phyloP scores from a whole-genome alignment of 2,888 invertebrate species.

The Caenorhabditis plicata region DNA sequence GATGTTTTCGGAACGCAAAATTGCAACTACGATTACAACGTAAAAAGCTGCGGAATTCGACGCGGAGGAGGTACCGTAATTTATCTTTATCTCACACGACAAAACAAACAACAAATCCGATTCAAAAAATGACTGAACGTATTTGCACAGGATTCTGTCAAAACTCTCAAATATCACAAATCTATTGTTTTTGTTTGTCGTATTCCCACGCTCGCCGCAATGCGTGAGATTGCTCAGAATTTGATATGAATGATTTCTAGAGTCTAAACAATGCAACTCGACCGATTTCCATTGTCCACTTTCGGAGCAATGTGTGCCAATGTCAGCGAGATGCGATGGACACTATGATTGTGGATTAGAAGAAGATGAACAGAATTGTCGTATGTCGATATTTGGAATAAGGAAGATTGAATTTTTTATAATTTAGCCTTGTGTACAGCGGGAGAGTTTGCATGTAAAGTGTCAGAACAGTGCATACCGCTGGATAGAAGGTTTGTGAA shows the following conservation, averaged over 20 bases:
- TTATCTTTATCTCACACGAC: no score
- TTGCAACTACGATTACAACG: constrained; percentile 65
- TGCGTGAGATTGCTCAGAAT: constrained; percentile 16
- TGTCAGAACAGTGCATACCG: constrained; percentile 64
- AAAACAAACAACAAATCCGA: no score
- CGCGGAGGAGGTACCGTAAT: constrained; percentile 18
- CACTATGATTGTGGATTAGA: constrained; percentile 63
- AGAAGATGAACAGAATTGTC: constrained; percentile 66
- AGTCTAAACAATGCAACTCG: constrained; percentile 41
- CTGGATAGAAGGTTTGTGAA: constrained; percentile 33
- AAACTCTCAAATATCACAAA: constrained; percentile 2
- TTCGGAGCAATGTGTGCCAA: constrained; percentile 57
- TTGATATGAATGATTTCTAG: constrained; percentile 14
- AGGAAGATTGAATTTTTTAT: constrained; percentile 6
- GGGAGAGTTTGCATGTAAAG: constrained; percentile 62
- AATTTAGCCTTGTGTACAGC: constrained; percentile 61
- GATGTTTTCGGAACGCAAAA: constrained; percentile 64
- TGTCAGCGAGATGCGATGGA: constrained; percentile 61
- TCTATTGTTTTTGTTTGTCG: constrained; percentile 20
- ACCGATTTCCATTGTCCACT: constrained; percentile 61
- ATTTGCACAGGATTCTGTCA: neutral
- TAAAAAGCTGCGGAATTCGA: constrained; percentile 56
- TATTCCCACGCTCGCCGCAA: constrained; percentile 6
- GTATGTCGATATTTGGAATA: constrained; percentile 36
- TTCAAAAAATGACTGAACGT: neutral